Evolutionary conservation across 2,888 invertebrate genomes (phyloP), one percentile per base, ranked within the genome.

Genomic region (Pseudoips prasinana): DNA sequence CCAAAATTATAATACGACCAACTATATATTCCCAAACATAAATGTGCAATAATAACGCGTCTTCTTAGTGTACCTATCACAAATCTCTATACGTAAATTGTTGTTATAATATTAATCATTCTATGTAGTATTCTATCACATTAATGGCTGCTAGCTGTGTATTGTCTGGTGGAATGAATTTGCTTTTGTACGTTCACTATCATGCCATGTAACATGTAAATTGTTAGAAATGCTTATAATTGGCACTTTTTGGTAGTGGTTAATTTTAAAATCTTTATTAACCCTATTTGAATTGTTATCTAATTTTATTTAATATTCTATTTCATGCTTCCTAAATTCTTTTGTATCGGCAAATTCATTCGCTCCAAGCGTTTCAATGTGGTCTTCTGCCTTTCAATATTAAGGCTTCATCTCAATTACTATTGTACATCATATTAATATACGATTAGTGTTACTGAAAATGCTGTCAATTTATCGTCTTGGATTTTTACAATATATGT

Each of bases 401-500:
- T 73, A 75, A 78, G 74, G 80, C 81, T 82, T 57, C 46, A 64
- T 79, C 75, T 82, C 83, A 80, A 82, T 80, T 79, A 82, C 51
- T 75, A 74, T 61, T 68, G 68, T 65, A 61, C 57, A 69, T 51
- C 70, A n/a, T n/a, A n/a, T 71, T 67, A 71, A 70, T 73, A 73
- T 71, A 73, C 71, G 68, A 76, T 67, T 84, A 84, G 73, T 72
- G 39, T 77, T 63, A 83, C 64, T 73, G 71, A 61, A 73, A 85
- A 82, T 73, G 75, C 86, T 82, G 87, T 87, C 87, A 87, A 87
- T 86, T 87, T 78, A 62, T 75, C 74, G 74, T 82, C 79, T 83
- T 76, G 74, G 60, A 73, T 63, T 74, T 79, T 73, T 74, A 78
- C 54, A 64, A 73, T 56, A 39, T 43, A 35, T 64, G 34, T 79